Conservation (phyloP, 2,113 vertebrate species). For the Cynocephalus volans region DNA sequence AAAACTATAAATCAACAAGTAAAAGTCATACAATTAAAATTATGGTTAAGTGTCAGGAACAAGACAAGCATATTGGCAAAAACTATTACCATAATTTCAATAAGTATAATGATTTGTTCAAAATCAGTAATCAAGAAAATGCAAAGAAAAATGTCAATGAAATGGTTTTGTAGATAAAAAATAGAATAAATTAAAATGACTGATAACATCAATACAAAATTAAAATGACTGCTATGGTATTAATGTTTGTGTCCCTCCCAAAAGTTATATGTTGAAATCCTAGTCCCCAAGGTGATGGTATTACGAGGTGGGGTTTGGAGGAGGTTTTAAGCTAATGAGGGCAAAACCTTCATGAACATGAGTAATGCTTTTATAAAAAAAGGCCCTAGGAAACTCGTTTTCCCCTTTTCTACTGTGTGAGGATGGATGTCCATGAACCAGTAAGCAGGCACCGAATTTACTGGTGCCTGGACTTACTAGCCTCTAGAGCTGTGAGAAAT, state of each 20-base stretch:
- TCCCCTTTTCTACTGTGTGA: background rate
- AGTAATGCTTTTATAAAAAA: background rate
- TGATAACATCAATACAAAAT: no score
- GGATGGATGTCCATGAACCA: background rate
- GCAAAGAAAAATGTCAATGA: background rate
- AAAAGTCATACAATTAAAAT: background rate
- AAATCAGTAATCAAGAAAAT: background rate
- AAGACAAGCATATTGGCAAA: background rate
- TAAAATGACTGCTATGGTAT: background rate
- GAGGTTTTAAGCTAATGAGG: background rate
- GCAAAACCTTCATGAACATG: no score
- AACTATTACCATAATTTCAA: background rate
- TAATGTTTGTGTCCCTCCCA: background rate
- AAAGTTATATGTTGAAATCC: background rate
- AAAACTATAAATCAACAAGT: background rate
- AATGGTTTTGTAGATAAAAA: background rate
- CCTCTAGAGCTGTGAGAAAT: background rate
- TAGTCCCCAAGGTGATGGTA: background rate
- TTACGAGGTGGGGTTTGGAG: no score
- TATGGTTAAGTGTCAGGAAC: background rate
- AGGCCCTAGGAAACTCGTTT: no score
- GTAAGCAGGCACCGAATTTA: no score
- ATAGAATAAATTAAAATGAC: no score
- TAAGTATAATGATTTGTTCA: background rate
- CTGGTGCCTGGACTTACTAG: background rate